phyloP scores from a whole-genome alignment of 2,113 vertebrate genomes.

The Tetrax tetrax region DNA sequence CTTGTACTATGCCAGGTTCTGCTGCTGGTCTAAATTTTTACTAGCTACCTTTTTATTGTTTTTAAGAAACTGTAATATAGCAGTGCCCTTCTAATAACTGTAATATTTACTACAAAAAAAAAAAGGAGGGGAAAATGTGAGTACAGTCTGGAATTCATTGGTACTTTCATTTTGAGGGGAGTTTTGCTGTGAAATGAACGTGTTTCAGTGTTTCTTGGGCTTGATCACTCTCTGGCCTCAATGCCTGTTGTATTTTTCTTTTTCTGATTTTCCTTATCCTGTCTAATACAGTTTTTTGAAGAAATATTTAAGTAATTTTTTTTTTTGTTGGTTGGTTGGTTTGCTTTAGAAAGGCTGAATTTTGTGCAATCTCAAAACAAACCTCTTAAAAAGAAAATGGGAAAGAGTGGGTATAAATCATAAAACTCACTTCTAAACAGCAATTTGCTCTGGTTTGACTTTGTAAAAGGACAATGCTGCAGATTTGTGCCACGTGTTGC shows the following conservation, averaged over 20 bases:
- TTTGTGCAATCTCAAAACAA: neutral
- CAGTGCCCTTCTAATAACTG: neutral
- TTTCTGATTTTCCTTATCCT: neutral
- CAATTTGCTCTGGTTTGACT: neutral
- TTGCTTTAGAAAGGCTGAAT: neutral
- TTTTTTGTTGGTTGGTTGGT: neutral
- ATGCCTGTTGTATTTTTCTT: neutral
- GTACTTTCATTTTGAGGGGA: neutral
- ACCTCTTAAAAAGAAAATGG: neutral
- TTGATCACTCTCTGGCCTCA: neutral
- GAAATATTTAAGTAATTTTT: neutral
- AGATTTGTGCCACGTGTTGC: neutral
- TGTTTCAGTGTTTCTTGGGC: neutral
- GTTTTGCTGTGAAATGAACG: neutral
- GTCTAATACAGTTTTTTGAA: constrained; percentile 17
- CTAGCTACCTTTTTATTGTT: constrained; percentile 44
- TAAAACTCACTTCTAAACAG: neutral
- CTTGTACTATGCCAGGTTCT: constrained; percentile 20
- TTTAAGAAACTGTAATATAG: constrained; percentile 46
- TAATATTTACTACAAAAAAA: neutral
- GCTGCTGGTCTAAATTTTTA: constrained; percentile 42
- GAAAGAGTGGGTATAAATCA: neutral
- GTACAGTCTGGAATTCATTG: neutral
- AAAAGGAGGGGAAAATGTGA: neutral
- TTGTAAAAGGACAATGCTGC: neutral